phyloP scores from a whole-genome alignment of 2,888 invertebrate genomes.

The Cryptus armator region DNA sequence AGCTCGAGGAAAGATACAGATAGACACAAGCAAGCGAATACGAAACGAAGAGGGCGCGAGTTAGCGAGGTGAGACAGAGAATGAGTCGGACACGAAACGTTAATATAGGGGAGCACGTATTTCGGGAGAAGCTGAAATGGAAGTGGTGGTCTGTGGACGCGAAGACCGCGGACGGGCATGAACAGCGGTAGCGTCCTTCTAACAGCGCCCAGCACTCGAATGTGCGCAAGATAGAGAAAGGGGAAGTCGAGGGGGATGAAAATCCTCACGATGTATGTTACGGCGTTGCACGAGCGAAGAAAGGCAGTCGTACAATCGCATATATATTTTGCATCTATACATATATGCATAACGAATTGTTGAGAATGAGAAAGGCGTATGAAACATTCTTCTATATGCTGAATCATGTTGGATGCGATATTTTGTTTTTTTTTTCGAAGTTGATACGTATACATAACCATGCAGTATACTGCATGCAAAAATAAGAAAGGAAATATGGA shows the following conservation, averaged over 20 bases:
- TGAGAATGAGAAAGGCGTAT: neutral
- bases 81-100: constrained; percentile 51
- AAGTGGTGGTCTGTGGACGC: constrained; percentile 46
- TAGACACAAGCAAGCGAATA: constrained; percentile 42
- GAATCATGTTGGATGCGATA: neutral
- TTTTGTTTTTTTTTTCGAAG: neutral
- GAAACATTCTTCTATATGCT: neutral
- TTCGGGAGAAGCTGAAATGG: constrained; percentile 50
- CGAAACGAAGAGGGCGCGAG: constrained; percentile 30
- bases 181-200: neutral
- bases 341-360: neutral
- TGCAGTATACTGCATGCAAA: neutral
- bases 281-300: constrained; percentile 11
- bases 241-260: constrained; percentile 48
- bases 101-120: constrained; percentile 58
- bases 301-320: neutral
- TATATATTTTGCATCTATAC: neutral
- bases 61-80: constrained; percentile 67
- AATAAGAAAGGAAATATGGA: constrained; percentile 9
- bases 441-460: neutral
- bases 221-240: constrained; percentile 41
- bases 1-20: constrained; percentile 52
- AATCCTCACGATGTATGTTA: constrained; percentile 26
- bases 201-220: constrained; percentile 13
- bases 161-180: constrained; percentile 46